phyloP scores from a whole-genome alignment of 1,140 invertebrate species.

The Drosophila novamexicana region DNA sequence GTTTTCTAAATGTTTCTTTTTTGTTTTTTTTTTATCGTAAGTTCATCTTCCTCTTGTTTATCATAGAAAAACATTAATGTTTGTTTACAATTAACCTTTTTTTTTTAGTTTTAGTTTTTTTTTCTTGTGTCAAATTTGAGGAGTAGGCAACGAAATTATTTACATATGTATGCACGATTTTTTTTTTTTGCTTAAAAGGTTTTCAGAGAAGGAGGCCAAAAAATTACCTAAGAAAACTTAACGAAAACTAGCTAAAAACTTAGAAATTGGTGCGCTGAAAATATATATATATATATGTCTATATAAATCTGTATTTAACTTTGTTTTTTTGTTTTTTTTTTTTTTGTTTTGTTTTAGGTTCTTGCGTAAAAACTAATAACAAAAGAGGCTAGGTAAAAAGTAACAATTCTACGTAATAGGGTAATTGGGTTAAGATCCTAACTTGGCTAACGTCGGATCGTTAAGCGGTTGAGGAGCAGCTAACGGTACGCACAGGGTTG shows the following conservation, averaged over 20 bases:
- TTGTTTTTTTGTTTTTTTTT: slow-evolving; percentile 20
- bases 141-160: slow-evolving; percentile 76
- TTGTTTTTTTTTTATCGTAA: background rate
- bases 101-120: slow-evolving; percentile 47
- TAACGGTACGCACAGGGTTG: slow-evolving; percentile 16
- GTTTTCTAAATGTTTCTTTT: slow-evolving; percentile 54
- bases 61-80: background rate
- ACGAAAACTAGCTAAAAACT: slow-evolving; percentile 22
- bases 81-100: background rate
- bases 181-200: background rate
- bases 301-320: background rate
- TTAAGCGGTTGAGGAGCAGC: background rate
- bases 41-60: slow-evolving; percentile 9
- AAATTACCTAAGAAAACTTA: slow-evolving; percentile 49
- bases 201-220: slow-evolving; percentile 34
- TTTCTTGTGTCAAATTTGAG: slow-evolving; percentile 58
- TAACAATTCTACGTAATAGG: slow-evolving; percentile 36
- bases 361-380: slow-evolving; percentile 37
- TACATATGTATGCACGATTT: slow-evolving; percentile 67
- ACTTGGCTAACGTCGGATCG: slow-evolving; percentile 1
- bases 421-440: background rate
- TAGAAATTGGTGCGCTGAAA: background rate
- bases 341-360: slow-evolving; percentile 25
- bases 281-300: slow-evolving; percentile 8
- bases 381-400: slow-evolving; percentile 41